These are phyloP conservation scores for Varecia variegata DNA, from an alignment of 2,797 vertebrate genomes.

Conservation along the genomic window DNA sequence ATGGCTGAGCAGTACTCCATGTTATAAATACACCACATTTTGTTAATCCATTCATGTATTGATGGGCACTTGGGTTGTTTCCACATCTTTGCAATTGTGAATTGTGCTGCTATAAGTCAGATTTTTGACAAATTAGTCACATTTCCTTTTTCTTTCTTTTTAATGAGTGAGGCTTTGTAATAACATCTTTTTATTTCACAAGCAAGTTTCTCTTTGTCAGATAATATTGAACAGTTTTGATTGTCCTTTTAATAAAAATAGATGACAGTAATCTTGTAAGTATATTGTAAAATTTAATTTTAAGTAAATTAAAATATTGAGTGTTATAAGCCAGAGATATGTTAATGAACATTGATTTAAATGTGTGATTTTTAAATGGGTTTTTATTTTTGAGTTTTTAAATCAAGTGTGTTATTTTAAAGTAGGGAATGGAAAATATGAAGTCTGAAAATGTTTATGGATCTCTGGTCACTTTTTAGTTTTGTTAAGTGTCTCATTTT, in stretches of 20 bases:
- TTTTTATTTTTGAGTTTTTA: conserved; percentile 15
- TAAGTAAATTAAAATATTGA: conserved; percentile 52
- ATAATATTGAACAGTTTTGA: not conserved
- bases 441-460: conserved; percentile 31
- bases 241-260: conserved; percentile 22
- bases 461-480: not conserved
- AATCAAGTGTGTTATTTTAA: not conserved
- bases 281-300: conserved; percentile 26
- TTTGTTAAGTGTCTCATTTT: not conserved
- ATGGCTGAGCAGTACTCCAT: no score
- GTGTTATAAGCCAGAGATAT: conserved; percentile 1
- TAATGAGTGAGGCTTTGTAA: not conserved
- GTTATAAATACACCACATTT: no score
- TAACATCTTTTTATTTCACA: conserved; percentile 8
- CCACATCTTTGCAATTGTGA: no score
- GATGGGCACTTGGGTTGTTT: no score
- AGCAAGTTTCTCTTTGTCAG: not conserved
- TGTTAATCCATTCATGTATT: no score
- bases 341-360: conserved; percentile 6
- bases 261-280: not conserved
- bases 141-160: conserved; percentile 23
- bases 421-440: not conserved
- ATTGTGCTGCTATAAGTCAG: not conserved
- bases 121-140: conserved; percentile 31
- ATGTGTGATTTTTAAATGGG: not conserved